Evolutionary conservation across 2,113 vertebrate genomes (phyloP).

Genomic region (Hypomesus transpacificus): DNA sequence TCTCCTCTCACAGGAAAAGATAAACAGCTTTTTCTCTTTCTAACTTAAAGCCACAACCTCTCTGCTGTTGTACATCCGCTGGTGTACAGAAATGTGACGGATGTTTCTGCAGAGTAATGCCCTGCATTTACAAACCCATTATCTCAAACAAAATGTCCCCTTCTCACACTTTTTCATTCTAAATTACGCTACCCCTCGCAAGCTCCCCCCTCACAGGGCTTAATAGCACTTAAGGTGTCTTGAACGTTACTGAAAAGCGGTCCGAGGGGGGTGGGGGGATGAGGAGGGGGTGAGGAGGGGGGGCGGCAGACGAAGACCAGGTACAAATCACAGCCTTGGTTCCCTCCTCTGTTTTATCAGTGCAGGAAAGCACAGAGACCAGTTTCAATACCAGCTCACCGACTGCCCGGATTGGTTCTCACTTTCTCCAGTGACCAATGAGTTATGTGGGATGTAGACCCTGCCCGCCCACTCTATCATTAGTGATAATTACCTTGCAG

Average conservation of each 20-base stretch:
- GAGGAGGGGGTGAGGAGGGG: too few relatives aligned
- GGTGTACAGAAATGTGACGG: slow-evolving; percentile 35
- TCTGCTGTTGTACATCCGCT: slow-evolving; percentile 18
- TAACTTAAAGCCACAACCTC: neutral
- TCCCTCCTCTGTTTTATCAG: slow-evolving; percentile 45
- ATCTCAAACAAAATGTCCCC: slow-evolving; percentile 43
- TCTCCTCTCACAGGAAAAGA: slow-evolving; percentile 6
- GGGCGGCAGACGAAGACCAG: slow-evolving; percentile 34
- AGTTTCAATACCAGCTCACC: slow-evolving; percentile 12
- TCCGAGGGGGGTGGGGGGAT: slow-evolving; percentile 9
- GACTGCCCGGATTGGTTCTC: slow-evolving; percentile 11
- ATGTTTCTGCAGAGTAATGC: slow-evolving; percentile 40
- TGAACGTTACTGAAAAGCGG: slow-evolving; percentile 28
- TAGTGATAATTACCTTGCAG: slow-evolving; percentile 39
- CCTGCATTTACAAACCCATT: slow-evolving; percentile 36
- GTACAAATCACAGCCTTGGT: slow-evolving; percentile 48
- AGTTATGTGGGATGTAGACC: slow-evolving; percentile 18
- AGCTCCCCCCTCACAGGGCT: slow-evolving; percentile 32
- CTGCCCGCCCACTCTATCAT: slow-evolving; percentile 17
- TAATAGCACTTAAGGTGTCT: slow-evolving; percentile 55
- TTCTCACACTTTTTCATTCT: slow-evolving; percentile 34
- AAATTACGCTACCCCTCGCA: slow-evolving; percentile 40
- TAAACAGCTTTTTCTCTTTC: slow-evolving; percentile 5
- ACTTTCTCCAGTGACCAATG: slow-evolving; percentile 21
- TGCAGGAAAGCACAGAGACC: slow-evolving; percentile 8